phyloP scores from a whole-genome alignment of 2,797 vertebrate genomes.

The Limosa lapponica region DNA sequence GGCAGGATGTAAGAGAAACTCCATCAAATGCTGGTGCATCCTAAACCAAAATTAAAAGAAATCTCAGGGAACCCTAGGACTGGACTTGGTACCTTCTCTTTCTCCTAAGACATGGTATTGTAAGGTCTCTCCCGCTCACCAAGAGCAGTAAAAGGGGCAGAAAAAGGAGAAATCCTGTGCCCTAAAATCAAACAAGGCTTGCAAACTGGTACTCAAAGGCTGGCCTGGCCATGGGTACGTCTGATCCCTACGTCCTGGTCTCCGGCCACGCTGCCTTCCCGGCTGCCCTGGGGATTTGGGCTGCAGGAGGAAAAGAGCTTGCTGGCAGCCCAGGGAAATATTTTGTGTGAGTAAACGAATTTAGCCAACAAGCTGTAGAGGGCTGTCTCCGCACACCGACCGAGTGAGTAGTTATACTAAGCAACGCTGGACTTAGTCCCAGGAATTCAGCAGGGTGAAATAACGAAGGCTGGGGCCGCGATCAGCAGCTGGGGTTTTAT shows the following conservation, averaged over 20 bases:
- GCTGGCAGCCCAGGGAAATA: background rate
- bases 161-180: background rate
- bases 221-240: rapidly evolving
- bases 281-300: background rate
- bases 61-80: background rate
- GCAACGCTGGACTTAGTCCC: background rate
- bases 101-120: background rate
- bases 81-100: background rate
- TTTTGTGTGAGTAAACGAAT: background rate
- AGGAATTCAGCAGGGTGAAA: constrained; percentile 9
- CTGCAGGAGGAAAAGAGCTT: background rate
- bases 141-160: background rate
- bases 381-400: background rate
- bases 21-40: background rate
- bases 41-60: background rate
- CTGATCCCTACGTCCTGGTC: rapidly evolving
- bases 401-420: background rate
- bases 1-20: background rate
- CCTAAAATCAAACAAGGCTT: background rate
- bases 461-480: background rate
- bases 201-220: rapidly evolving
- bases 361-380: background rate
- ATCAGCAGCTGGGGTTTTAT: constrained; percentile 44
- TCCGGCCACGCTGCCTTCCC: rapidly evolving
- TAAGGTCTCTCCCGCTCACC: background rate